Evolutionary conservation across 2,113 vertebrate species (phyloP), one percentile per base, ranked within the genome.

Genomic region (Hemibagrus wyckioides): DNA sequence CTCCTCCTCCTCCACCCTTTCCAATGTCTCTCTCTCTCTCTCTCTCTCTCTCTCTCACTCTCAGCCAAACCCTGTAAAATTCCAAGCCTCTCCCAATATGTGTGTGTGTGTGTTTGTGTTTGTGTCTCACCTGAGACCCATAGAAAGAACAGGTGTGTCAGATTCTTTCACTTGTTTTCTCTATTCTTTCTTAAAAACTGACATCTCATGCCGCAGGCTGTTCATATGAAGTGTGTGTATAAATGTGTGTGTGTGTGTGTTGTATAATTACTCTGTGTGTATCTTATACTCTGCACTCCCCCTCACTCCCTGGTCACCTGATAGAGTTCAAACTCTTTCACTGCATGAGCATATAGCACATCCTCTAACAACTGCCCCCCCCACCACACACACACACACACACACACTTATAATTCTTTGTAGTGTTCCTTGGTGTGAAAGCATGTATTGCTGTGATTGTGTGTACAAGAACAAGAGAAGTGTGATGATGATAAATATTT

Each of bases 41-140:
- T 90, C 81, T 89, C 87, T 73, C 67, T 73, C 61, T 86, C 77
- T 90, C 82, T 54, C 77, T 91, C 82, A 67, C 87, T 87, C 61
- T 9, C 39, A 87, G 90, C 79, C 90, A 89, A 85, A 88, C 89
- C 85, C 19, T 39, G 33, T 69, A 56, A 80, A 91, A 92, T 93
- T 93, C 91, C 91, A 89, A 80, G 90, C 50, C 86, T 77, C 84
- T 85, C 83, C 84, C 84, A 82, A 77, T 23, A 71, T 79, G 44
- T 75, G 57, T 90, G 89, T 86, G 90, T 76, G 90, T 85, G 59
- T 81, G 41, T 80, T 73, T 50, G 30, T 69, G 77, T 81, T 39
- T 81, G 77, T 81, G 63, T 61, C 15, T 83, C 28, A 69, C 63
- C 63, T 83, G 41, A 63, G 25, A 56, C 50, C 56, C 63, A 83